A percentile compares a stretch with the other conserved stretches of the same genome.
These are phyloP conservation scores for Apoderus coryli DNA, from an alignment of 2,888 invertebrate genomes.

Conservation along the genomic window DNA sequence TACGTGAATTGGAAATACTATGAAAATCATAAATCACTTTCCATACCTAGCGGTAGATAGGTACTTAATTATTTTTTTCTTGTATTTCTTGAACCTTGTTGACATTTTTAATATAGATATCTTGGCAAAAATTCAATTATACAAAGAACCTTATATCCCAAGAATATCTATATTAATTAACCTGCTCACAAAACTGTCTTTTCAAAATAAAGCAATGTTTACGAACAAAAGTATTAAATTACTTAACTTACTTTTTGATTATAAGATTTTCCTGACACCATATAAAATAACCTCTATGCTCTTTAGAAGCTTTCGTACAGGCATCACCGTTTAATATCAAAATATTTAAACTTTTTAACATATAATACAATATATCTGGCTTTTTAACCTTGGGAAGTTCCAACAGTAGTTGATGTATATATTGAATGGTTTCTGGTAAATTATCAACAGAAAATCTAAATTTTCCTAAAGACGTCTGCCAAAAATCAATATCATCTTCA, in stretches of 20 bases:
- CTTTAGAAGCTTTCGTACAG: conserved; percentile 69
- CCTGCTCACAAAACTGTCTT: background rate
- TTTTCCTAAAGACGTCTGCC: conserved; percentile 87
- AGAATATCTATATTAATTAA: background rate
- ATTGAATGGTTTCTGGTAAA: conserved; percentile 81
- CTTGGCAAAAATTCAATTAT: background rate
- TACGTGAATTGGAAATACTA: too few relatives aligned
- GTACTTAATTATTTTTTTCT: too few relatives aligned
- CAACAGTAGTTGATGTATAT: conserved; percentile 80
- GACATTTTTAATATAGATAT: too few relatives aligned
- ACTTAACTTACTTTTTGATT: conserved; percentile 79
- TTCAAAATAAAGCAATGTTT: conserved; percentile 1
- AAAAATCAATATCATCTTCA: conserved; percentile 71
- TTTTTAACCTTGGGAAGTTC: conserved; percentile 69
- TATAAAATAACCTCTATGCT: conserved; percentile 83
- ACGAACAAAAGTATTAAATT: too few relatives aligned
- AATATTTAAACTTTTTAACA: conserved; percentile 82
- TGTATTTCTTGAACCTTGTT: too few relatives aligned
- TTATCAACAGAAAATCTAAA: conserved; percentile 84
- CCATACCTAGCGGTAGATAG: too few relatives aligned
- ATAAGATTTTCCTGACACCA: conserved; percentile 93
- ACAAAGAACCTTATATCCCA: too few relatives aligned
- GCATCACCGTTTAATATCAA: conserved; percentile 89
- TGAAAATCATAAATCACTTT: too few relatives aligned
- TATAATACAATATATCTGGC: conserved; percentile 85